Percentiles rank a stretch among this genome's conserved stretches.
Evolutionary conservation across 2,888 invertebrate genomes (phyloP).

Genomic region (Acrobasis suavella): DNA sequence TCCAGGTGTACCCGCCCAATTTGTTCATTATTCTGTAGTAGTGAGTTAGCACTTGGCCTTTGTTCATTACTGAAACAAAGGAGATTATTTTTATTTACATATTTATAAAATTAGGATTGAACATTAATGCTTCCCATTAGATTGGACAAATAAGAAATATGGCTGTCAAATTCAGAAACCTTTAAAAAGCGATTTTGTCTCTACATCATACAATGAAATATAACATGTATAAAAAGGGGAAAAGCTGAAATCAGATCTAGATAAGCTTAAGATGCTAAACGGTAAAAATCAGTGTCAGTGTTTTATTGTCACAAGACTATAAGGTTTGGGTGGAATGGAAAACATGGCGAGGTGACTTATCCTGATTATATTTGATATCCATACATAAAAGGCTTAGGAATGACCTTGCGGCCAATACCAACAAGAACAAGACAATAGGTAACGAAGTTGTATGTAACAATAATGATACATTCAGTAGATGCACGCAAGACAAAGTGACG

Average conservation of each 20-base stretch:
- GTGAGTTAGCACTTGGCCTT: constrained; percentile 97
- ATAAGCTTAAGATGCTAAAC: neutral
- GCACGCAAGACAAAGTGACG: constrained; percentile 62
- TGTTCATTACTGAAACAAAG: constrained; percentile 91
- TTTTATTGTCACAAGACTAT: neutral
- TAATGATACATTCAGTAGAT: constrained; percentile 48
- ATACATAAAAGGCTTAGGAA: constrained; percentile 18
- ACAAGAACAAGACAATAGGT: constrained; percentile 35
- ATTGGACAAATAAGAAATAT: no score
- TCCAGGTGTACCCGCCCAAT: constrained; percentile 97
- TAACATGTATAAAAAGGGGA: no score
- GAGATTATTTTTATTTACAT: neutral
- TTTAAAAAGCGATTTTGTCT: no score
- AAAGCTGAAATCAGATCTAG: no score
- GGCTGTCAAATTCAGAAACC: no score
- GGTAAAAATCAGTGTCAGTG: neutral
- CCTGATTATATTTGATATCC: constrained; percentile 12
- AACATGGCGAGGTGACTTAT: neutral
- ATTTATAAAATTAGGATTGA: no score
- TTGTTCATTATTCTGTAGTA: constrained; percentile 98
- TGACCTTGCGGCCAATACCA: constrained; percentile 34
- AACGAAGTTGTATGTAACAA: constrained; percentile 26
- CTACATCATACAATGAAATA: no score
- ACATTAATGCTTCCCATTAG: no score
- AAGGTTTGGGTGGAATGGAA: neutral